Evolutionary conservation across 2,888 invertebrate species (phyloP).

Genomic region (Plebejus anna): DNA sequence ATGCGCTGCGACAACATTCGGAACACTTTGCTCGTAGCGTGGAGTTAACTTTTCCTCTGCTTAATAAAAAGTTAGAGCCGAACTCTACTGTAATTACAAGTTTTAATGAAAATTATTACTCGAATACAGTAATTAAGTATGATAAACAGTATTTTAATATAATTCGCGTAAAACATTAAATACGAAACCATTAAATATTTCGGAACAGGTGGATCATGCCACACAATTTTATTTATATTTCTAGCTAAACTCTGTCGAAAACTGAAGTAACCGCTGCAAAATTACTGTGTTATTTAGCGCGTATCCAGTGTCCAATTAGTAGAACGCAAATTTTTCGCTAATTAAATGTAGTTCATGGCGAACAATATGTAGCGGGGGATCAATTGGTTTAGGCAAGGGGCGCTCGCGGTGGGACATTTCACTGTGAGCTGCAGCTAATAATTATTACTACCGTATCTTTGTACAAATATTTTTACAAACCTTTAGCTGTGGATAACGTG

Average conservation of each 20-base stretch:
- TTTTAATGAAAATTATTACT: neutral
- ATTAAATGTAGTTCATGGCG: neutral
- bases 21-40: neutral
- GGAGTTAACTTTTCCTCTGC: neutral
- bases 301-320: slow-evolving; percentile 2
- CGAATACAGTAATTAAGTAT: neutral
- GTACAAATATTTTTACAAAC: neutral
- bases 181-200: neutral
- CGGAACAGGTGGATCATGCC: neutral
- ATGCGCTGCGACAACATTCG: neutral
- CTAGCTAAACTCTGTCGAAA: neutral
- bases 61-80: neutral
- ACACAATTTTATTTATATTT: neutral
- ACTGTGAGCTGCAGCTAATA: neutral
- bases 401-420: neutral
- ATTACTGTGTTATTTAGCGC: neutral
- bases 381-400: neutral
- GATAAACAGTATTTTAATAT: neutral
- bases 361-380: slow-evolving; percentile 10
- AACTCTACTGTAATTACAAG: neutral
- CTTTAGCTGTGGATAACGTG: neutral
- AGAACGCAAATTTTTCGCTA: slow-evolving; percentile 14
- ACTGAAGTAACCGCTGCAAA: neutral
- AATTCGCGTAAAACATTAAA: neutral
- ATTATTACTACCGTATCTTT: neutral